Conservation (phyloP, 2,797 vertebrate genomes). For the Spheniscus humboldti region DNA sequence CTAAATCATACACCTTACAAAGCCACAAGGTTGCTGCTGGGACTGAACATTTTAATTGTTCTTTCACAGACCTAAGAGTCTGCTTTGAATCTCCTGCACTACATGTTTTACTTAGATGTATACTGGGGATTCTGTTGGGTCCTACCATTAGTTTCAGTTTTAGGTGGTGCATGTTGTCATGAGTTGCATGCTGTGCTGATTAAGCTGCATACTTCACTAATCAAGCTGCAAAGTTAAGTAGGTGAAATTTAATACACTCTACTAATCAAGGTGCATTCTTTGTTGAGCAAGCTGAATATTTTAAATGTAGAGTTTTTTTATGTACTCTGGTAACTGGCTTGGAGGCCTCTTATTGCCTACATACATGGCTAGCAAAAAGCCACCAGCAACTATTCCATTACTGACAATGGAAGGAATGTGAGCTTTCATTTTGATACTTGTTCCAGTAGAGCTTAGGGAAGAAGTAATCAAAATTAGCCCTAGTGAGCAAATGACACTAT, state of each 20-base stretch:
- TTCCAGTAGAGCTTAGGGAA: not conserved
- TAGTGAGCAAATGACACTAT: not conserved
- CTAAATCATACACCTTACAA: not conserved
- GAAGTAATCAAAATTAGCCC: conserved; percentile 32
- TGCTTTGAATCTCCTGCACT: not conserved
- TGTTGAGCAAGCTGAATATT: conserved; percentile 67
- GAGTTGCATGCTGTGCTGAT: conserved; percentile 65
- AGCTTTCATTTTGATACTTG: conserved; percentile 18
- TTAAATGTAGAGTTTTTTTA: conserved; percentile 54
- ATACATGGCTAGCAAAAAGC: not conserved
- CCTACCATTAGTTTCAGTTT: conserved; percentile 25
- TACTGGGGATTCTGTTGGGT: not conserved
- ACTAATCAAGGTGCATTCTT: conserved; percentile 73
- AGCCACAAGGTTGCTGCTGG: not conserved
- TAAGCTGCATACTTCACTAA: conserved; percentile 68
- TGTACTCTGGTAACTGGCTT: conserved; percentile 22
- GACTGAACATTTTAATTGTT: not conserved
- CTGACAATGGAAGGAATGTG: conserved; percentile 19
- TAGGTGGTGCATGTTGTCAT: conserved; percentile 45
- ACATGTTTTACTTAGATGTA: not conserved
- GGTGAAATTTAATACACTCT: conserved; percentile 66
- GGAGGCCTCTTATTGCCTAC: not conserved
- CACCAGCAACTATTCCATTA: conserved; percentile 10
- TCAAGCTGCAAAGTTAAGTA: conserved; percentile 72
- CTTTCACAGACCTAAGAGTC: not conserved